These are phyloP conservation scores for Cremastinae sp. DNA, from an alignment of 2,888 invertebrate genomes.

Conservation along the genomic window DNA sequence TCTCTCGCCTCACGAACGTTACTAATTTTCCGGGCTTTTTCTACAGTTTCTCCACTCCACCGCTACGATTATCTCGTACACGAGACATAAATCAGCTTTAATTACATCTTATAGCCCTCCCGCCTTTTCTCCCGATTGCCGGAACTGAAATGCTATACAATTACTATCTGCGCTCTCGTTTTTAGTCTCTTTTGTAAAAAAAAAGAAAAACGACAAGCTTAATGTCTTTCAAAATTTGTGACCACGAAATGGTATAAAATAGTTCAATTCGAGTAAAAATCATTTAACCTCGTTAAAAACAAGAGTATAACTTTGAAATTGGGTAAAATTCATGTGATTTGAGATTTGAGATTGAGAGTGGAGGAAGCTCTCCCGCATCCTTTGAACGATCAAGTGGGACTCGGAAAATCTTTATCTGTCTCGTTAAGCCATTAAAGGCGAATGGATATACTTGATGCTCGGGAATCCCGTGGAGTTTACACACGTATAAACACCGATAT, in stretches of 20 bases:
- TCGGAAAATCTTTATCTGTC: slow-evolving; percentile 28
- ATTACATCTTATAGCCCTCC: slow-evolving; percentile 24
- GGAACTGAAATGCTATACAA: neutral
- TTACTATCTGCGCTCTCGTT: slow-evolving; percentile 28
- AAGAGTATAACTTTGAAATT: no score
- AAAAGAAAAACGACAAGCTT: slow-evolving; percentile 15
- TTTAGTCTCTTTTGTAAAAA: slow-evolving; percentile 7
- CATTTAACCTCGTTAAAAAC: neutral
- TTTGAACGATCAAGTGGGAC: slow-evolving; percentile 4
- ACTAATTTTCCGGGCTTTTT: slow-evolving; percentile 45
- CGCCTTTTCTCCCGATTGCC: slow-evolving; percentile 19
- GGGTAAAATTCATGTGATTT: no score
- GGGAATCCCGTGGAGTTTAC: neutral
- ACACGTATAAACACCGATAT: neutral
- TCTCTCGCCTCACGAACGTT: slow-evolving; percentile 26
- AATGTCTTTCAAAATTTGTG: slow-evolving; percentile 27
- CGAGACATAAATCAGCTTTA: slow-evolving; percentile 32
- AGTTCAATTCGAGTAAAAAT: no score
- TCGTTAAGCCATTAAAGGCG: slow-evolving; percentile 29
- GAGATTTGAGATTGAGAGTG: neutral
- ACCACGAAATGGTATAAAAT: neutral
- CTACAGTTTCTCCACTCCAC: slow-evolving; percentile 19
- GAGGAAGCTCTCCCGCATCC: slow-evolving; percentile 21
- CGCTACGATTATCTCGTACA: slow-evolving; percentile 24
- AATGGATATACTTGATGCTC: neutral